phyloP scores from a whole-genome alignment of 2,113 vertebrate genomes.

The Oncorhynchus mykiss region DNA sequence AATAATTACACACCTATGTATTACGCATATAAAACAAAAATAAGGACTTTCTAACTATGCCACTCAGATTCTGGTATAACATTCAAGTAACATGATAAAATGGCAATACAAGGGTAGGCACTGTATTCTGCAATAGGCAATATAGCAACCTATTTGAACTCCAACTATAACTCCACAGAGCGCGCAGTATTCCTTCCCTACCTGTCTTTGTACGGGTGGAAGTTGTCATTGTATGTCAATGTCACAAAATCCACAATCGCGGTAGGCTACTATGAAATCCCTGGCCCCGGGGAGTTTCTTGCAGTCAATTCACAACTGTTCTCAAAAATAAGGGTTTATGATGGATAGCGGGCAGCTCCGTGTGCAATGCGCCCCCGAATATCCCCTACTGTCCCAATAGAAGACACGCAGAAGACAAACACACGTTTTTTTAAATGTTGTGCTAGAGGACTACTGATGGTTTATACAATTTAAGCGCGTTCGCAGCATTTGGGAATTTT shows the following conservation, averaged over 20 bases:
- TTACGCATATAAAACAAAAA: no score
- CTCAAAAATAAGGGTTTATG: neutral
- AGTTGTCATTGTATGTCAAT: neutral
- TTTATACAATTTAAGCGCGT: no score
- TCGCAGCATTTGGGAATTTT: no score
- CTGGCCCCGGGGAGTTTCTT: neutral
- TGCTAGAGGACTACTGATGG: no score
- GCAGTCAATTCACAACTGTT: neutral
- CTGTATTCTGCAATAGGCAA: neutral
- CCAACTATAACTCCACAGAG: neutral
- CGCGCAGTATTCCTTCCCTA: neutral
- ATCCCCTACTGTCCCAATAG: no score
- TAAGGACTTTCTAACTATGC: no score
- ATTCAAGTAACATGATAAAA: neutral
- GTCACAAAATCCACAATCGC: neutral
- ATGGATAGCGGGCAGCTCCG: no score
- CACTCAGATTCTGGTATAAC: no score
- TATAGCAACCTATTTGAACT: neutral
- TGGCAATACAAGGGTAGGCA: neutral
- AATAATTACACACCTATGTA: no score
- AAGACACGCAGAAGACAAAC: no score
- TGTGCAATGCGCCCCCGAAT: no score
- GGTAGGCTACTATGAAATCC: neutral
- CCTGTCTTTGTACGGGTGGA: neutral
- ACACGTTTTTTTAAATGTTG: no score